These are phyloP conservation scores for Raja brachyura DNA, from an alignment of 2,113 vertebrate species.

Conservation along the genomic window DNA sequence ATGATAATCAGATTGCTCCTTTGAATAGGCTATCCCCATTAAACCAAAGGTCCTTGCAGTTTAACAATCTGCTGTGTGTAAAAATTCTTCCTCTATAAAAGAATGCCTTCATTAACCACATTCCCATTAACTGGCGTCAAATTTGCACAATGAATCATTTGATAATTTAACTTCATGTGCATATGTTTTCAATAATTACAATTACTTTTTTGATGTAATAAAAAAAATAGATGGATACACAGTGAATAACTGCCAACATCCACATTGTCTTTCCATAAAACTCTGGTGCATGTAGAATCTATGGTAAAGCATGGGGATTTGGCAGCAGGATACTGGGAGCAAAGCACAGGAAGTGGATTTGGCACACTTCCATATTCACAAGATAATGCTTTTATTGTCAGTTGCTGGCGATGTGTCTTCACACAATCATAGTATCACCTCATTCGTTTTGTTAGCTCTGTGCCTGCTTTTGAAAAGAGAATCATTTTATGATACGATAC, in stretches of 20 bases:
- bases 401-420: neutral
- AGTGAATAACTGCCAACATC: neutral
- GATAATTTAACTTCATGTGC: slow-evolving; percentile 26
- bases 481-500: no score
- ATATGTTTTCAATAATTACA: slow-evolving; percentile 31
- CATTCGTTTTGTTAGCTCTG: neutral
- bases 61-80: neutral
- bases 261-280: neutral
- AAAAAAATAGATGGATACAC: neutral
- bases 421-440: neutral
- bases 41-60: neutral
- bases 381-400: neutral
- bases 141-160: slow-evolving; percentile 28
- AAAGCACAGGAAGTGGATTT: neutral
- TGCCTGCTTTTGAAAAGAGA: neutral
- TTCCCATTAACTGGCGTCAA: slow-evolving; percentile 33
- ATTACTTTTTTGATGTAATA: neutral
- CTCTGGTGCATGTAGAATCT: neutral
- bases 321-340: neutral
- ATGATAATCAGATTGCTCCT: neutral
- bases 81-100: slow-evolving; percentile 17
- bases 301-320: no score
- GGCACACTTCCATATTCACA: neutral
- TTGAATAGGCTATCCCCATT: neutral
- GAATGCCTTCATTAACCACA: slow-evolving; percentile 27